A percentile compares a stretch with the other conserved stretches of the same genome.
Conservation (phyloP, 2,888 invertebrate genomes). For the Strigamia crassipes region DNA sequence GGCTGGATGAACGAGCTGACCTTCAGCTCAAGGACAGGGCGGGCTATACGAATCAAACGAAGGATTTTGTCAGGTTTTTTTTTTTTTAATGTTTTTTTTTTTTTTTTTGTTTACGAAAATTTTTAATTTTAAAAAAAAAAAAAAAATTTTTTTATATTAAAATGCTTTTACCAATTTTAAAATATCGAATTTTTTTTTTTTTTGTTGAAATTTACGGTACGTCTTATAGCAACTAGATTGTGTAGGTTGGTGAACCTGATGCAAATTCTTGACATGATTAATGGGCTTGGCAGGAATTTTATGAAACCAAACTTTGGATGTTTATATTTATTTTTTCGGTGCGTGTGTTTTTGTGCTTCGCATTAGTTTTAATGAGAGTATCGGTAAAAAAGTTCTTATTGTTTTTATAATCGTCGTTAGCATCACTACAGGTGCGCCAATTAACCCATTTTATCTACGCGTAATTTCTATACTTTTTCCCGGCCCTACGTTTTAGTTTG, state of each 20-base stretch:
- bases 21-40: constrained; percentile 37
- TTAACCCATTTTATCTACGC: background rate
- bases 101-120: no score
- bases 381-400: background rate
- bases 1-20: constrained; percentile 39
- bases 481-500: no score
- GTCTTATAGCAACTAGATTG: constrained; percentile 10
- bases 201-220: background rate
- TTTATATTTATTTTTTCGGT: background rate
- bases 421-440: background rate
- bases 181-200: no score
- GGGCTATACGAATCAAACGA: constrained; percentile 33
- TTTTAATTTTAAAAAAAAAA: background rate
- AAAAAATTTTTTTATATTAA: no score
- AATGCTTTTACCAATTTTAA: no score
- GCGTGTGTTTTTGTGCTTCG: background rate
- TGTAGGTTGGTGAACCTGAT: constrained; percentile 10
- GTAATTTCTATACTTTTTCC: background rate
- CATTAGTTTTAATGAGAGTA: background rate
- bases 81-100: no score
- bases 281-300: background rate
- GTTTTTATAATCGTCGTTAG: background rate
- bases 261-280: constrained; percentile 36
- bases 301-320: background rate
- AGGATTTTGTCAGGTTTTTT: background rate